Evolutionary conservation across 2,113 vertebrate species (phyloP), one percentile per base, ranked within the genome.

Genomic region (Rhinoderma darwinii): DNA sequence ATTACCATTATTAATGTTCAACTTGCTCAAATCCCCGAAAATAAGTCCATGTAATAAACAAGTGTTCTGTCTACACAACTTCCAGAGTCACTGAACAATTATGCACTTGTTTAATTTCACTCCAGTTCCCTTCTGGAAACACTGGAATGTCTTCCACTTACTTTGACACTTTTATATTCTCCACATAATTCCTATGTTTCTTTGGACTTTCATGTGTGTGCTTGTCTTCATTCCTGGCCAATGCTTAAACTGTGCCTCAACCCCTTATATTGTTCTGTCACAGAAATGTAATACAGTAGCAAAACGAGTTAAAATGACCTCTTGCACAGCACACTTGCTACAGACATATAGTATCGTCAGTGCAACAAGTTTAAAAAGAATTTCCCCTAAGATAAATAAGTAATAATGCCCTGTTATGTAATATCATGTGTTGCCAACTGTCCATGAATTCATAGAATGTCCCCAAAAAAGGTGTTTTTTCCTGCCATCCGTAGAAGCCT

Each of bases 141-240:
- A 5, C 51, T 59, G 50, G 35, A 80, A 80, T 56, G 50, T 56
- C 77, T 56, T 80, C 51, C 35, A 39, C 32, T 80, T 80, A 59
- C 51, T 51, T 59, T 12, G 10, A 80, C 35, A 56, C 18, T 39
- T 56, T 59, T 39, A 37, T 80, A 59, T 56, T 37, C 77, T 56
- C 35, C 35, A 56, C 50, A 80, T 56, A 80, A 80, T 80, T 80
- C 77, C 51, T 25, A 54, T 17, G 22, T 56, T 80, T 35, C 47
- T 30, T 56, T 25, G 22, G 77, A 80, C 32, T 80, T 35, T 80
- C 77, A 39, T 80, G 77, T 80, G 51, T 80, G 51, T 80, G 50
- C 77, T 56, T 80, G 77, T 32, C 77, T 80, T 79, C 76, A 79
- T 79, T 80, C 50, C 77, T 56, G 50, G 30, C 50, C 77, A 32